Evolutionary conservation across 2,797 vertebrate species (phyloP).

Genomic region (Syncerus caffer): DNA sequence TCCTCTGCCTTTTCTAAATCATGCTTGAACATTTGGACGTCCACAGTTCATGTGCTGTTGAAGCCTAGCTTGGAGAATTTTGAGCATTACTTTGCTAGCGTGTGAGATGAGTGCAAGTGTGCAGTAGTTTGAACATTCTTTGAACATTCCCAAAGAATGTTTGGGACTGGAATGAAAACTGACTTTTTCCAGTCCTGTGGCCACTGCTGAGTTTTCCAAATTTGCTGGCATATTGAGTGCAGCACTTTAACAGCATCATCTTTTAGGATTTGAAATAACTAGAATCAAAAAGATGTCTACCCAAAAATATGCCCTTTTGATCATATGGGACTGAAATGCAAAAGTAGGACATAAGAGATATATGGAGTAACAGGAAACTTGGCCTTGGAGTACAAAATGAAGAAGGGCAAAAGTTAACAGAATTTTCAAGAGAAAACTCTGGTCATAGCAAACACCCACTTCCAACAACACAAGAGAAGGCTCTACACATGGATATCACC

Average conservation of each 20-base stretch:
- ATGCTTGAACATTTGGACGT: background rate
- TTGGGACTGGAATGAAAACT: background rate
- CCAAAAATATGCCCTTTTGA: background rate
- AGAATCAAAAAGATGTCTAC: no score
- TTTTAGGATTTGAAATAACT: no score
- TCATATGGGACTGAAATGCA: background rate
- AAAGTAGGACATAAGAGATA: background rate
- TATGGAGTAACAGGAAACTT: background rate
- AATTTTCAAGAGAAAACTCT: background rate
- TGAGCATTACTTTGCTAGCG: background rate
- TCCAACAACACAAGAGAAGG: background rate
- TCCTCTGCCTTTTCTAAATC: background rate
- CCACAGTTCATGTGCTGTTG: background rate
- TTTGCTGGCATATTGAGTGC: no score
- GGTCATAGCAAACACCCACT: background rate
- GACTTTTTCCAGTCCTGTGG: background rate
- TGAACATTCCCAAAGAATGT: no score
- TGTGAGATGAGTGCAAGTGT: background rate
- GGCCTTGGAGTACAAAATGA: background rate
- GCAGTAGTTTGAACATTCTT: accelerated
- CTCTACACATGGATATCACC: background rate
- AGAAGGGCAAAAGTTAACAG: background rate
- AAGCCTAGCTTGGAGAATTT: background rate
- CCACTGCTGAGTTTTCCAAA: no score
- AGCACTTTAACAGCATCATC: no score